Evolutionary conservation across 2,113 vertebrate genomes (phyloP).

Genomic region (Hepsetus odoe): DNA sequence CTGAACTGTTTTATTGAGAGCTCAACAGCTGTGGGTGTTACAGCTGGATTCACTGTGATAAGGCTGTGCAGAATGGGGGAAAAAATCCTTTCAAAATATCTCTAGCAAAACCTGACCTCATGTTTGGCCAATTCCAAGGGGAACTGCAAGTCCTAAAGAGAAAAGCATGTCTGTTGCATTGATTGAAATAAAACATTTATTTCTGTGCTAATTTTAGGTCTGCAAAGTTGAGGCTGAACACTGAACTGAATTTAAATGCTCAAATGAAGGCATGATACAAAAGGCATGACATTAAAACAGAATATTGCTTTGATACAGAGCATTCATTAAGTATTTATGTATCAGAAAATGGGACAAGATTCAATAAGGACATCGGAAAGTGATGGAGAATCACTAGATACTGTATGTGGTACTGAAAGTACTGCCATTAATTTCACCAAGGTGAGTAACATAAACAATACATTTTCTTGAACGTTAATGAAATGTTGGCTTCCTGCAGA

Average conservation of each 20-base stretch:
- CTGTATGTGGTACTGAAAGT: background rate
- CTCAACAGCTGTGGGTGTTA: background rate
- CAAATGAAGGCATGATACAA: background rate
- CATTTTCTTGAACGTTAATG: too few relatives aligned
- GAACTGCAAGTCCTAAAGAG: background rate
- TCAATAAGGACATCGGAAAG: background rate
- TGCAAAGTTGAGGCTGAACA: background rate
- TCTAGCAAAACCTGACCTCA: background rate
- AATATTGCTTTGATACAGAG: background rate
- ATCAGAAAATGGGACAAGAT: background rate
- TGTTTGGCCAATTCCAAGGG: background rate
- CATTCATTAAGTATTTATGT: background rate
- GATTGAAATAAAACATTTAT: background rate
- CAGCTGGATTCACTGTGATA: background rate
- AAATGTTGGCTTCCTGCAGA: too few relatives aligned
- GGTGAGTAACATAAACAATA: background rate
- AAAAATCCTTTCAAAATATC: too few relatives aligned
- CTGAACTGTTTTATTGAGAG: background rate
- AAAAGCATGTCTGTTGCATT: background rate
- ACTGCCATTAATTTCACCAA: background rate
- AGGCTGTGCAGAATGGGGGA: background rate
- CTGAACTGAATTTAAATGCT: background rate
- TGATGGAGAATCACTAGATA: background rate
- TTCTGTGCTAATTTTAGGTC: background rate
- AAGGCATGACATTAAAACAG: background rate